Evolutionary conservation across 2,113 vertebrate genomes (phyloP).

Genomic region (Vireo altiloquus): DNA sequence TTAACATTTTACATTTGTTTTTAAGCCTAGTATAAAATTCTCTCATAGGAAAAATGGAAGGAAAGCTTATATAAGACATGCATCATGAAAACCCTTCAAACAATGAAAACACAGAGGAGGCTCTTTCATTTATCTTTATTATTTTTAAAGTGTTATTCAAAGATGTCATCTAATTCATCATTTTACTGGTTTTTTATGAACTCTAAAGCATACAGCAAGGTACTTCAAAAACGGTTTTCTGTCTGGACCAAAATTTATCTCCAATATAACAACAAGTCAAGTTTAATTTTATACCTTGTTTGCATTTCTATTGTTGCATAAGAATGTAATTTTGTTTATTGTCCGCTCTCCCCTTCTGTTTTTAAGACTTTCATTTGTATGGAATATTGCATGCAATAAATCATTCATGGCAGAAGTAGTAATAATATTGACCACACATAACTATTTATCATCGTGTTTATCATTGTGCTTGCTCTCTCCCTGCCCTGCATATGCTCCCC

Average conservation of each 20-base stretch:
- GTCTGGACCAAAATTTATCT: not conserved
- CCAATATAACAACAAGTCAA: not conserved
- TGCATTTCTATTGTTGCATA: not conserved
- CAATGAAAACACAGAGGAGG: not conserved
- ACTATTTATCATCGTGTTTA: constrained; percentile 8
- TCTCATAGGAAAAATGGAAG: not conserved
- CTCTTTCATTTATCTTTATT: not conserved
- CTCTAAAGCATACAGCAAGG: not conserved
- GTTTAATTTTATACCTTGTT: not conserved
- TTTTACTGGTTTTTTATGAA: not conserved
- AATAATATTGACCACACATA: not conserved
- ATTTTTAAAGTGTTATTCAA: not conserved
- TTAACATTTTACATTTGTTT: not conserved
- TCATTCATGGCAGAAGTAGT: not conserved
- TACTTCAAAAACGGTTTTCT: not conserved
- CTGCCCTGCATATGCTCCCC: not conserved
- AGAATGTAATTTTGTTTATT: not conserved
- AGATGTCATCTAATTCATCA: not conserved
- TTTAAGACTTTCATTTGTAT: not conserved
- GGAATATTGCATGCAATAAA: not conserved
- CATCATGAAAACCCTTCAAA: not conserved
- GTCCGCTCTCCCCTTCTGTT: not conserved
- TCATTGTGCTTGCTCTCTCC: not conserved
- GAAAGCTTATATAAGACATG: not conserved
- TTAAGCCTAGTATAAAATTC: not conserved